A percentile compares a stretch with the other conserved stretches of the same genome.
Conservation (phyloP, 2,797 vertebrate genomes). For the Mionectes olivaceus region DNA sequence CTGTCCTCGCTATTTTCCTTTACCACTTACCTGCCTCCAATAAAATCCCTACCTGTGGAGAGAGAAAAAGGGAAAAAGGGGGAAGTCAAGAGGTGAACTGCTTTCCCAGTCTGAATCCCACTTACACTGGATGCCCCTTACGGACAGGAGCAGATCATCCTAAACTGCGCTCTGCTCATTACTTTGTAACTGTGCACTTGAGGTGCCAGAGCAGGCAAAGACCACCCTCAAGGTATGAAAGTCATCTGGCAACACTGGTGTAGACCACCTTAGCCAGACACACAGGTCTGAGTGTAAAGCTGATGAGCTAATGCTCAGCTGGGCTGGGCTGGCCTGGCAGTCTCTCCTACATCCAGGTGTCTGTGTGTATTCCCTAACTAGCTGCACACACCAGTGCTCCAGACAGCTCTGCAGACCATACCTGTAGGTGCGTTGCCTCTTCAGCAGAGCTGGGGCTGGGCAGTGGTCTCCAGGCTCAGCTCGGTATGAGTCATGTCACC, state of each 20-base stretch:
- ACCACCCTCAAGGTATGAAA: not conserved
- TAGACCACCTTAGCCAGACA: not conserved
- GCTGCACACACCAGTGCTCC: rapidly evolving
- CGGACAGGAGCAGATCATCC: not conserved
- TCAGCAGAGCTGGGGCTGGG: not conserved
- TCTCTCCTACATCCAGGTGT: not conserved
- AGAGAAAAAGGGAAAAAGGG: not conserved
- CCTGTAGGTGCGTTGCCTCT: not conserved
- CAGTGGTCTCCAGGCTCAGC: not conserved
- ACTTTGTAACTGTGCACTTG: not conserved
- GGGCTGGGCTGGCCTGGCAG: not conserved
- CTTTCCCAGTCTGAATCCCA: not conserved
- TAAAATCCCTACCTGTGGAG: not conserved
- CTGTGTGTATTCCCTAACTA: not conserved
- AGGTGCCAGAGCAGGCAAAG: not conserved
- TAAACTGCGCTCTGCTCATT: not conserved
- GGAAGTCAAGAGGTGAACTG: not conserved
- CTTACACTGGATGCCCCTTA: not conserved
- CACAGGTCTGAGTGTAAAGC: not conserved
- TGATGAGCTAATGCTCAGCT: not conserved
- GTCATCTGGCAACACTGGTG: not conserved
- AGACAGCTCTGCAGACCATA: not conserved
- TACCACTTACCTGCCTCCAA: not conserved
- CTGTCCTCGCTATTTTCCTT: not conserved
- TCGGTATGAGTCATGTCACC: not conserved